phyloP scores from a whole-genome alignment of 2,797 vertebrate genomes.

The Perodicticus potto region DNA sequence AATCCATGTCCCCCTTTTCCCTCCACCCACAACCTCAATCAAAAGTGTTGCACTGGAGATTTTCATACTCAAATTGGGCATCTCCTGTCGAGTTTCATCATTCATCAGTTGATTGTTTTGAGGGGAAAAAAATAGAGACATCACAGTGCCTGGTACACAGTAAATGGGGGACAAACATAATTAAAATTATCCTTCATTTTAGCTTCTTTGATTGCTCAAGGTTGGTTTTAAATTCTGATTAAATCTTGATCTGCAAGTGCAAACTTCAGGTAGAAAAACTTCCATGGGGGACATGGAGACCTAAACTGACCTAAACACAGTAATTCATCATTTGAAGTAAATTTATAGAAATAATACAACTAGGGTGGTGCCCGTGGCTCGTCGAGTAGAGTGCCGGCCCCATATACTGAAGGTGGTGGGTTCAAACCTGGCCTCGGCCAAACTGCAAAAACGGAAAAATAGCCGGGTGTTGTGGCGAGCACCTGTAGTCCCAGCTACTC shows the following conservation, averaged over 20 bases:
- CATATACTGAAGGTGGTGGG: too few species aligned
- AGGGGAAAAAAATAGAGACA: too few species aligned
- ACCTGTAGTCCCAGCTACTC: too few species aligned
- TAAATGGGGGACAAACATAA: neutral
- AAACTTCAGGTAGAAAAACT: conserved; percentile 4
- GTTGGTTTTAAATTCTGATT: neutral
- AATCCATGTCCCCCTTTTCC: neutral
- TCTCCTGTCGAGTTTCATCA: neutral
- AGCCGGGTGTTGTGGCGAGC: too few species aligned
- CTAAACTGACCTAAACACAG: neutral
- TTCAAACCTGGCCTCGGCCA: too few species aligned
- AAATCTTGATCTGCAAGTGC: conserved; percentile 12
- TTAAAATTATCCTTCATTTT: conserved; percentile 16
- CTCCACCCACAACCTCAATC: neutral
- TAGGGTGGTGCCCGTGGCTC: neutral
- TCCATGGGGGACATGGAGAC: neutral
- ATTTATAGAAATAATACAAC: conserved; percentile 8
- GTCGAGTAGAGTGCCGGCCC: too few species aligned
- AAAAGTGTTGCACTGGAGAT: neutral
- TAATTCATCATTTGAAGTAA: neutral
- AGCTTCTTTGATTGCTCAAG: neutral
- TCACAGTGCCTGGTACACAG: neutral
- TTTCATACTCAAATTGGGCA: neutral
- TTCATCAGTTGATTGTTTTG: neutral
- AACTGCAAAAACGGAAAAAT: too few species aligned